A percentile compares a stretch with the other conserved stretches of the same genome.
Evolutionary conservation across 2,113 vertebrate species (phyloP).

Genomic region (Chunga burmeisteri): DNA sequence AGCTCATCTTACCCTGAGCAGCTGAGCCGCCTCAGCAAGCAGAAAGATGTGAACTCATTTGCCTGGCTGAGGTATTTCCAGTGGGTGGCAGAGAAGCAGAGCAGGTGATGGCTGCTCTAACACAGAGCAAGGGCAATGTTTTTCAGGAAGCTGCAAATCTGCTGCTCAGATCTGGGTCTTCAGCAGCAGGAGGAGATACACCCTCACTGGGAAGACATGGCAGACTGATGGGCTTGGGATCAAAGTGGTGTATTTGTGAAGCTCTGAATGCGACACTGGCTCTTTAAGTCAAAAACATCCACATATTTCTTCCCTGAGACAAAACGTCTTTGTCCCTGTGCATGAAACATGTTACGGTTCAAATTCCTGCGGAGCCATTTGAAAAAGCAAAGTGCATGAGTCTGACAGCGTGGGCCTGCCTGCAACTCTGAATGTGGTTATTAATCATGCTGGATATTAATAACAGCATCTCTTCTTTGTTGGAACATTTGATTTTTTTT

Average conservation of each 20-base stretch:
- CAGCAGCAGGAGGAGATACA: background rate
- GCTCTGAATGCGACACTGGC: background rate
- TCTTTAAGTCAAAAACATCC: conserved; percentile 55
- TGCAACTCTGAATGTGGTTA: background rate
- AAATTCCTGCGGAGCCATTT: conserved; percentile 59
- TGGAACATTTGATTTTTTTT: conserved; percentile 50
- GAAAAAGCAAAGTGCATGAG: conserved; percentile 45
- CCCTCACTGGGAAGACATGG: background rate
- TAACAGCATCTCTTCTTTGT: conserved; percentile 22
- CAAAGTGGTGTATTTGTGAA: background rate
- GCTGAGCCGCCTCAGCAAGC: background rate
- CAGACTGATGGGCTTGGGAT: background rate
- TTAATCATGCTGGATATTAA: conserved; percentile 51
- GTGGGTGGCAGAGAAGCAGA: background rate
- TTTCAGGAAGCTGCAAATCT: background rate
- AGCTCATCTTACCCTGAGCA: background rate
- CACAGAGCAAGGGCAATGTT: background rate
- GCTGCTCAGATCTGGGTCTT: background rate
- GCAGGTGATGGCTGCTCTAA: background rate
- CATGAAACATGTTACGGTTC: conserved; percentile 27
- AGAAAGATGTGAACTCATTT: background rate
- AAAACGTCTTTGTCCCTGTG: conserved; percentile 60
- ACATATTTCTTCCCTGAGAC: conserved; percentile 33
- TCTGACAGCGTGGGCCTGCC: conserved; percentile 41
- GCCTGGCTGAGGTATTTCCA: background rate